Evolutionary conservation across 2,113 vertebrate species (phyloP).

Genomic region (Cnemophilus loriae): DNA sequence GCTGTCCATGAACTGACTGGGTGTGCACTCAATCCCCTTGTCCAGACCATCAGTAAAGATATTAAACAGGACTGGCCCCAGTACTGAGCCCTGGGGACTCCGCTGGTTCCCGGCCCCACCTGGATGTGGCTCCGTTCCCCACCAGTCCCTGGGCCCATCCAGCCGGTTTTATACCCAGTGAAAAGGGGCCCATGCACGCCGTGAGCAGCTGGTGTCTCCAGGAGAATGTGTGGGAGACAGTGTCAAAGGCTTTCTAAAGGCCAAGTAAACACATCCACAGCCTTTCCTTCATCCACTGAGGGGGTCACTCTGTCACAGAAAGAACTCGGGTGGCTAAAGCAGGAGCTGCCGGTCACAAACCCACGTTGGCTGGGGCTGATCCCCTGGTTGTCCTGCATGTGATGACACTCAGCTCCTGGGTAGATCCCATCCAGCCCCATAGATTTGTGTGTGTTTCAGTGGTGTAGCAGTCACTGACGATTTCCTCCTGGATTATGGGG

Average conservation of each 20-base stretch:
- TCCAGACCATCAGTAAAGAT: too few species aligned
- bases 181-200: background rate
- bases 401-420: too few species aligned
- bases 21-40: accelerated
- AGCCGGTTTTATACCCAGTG: background rate
- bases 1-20: background rate
- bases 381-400: background rate
- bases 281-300: background rate
- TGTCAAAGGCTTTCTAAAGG: background rate
- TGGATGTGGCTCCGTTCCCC: background rate
- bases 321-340: background rate
- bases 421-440: accelerated
- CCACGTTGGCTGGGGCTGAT: background rate
- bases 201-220: accelerated
- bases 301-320: background rate
- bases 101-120: accelerated
- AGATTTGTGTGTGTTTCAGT: background rate
- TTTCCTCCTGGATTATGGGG: background rate
- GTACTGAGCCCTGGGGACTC: background rate
- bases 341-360: background rate
- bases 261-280: background rate
- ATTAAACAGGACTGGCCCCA: background rate
- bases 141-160: background rate
- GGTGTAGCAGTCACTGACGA: background rate
- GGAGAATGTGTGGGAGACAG: background rate